Evolutionary conservation across 2,888 invertebrate genomes (phyloP).

Genomic region (Drosophila niveifrons): DNA sequence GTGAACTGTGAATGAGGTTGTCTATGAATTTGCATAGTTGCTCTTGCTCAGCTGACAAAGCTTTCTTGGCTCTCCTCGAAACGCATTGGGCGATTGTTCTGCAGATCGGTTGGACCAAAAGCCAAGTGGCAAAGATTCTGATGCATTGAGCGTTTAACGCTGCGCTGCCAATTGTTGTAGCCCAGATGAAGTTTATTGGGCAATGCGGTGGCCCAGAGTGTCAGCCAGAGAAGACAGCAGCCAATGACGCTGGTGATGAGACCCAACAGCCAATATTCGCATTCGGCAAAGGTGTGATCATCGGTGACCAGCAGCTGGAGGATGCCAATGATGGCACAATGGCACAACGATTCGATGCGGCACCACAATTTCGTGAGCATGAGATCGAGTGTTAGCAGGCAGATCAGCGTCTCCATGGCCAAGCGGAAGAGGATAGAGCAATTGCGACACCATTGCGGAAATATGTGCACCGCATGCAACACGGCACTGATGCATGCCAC

Average conservation of each 20-base stretch:
- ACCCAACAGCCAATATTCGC: slow-evolving; percentile 65
- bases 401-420: slow-evolving; percentile 49
- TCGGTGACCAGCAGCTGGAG: slow-evolving; percentile 46
- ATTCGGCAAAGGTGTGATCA: slow-evolving; percentile 47
- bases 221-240: slow-evolving; percentile 62
- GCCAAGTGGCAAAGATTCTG: slow-evolving; percentile 25
- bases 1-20: too few relatives aligned
- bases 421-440: slow-evolving; percentile 37
- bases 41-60: slow-evolving; percentile 24
- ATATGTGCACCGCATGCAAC: slow-evolving; percentile 45
- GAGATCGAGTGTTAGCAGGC: slow-evolving; percentile 62
- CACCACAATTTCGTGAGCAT: slow-evolving; percentile 65
- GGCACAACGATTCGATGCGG: slow-evolving; percentile 65
- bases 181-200: slow-evolving; percentile 30
- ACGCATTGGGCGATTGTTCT: not conserved
- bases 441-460: slow-evolving; percentile 37
- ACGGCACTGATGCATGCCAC: slow-evolving; percentile 56
- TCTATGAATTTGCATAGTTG: not conserved
- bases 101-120: slow-evolving; percentile 16
- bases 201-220: slow-evolving; percentile 58
- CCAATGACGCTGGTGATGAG: slow-evolving; percentile 58
- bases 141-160: slow-evolving; percentile 2
- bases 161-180: slow-evolving; percentile 26
- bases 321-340: slow-evolving; percentile 65
- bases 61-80: slow-evolving; percentile 21